Evolutionary conservation across 2,888 invertebrate species (phyloP).

Genomic region (Psylliodes chrysocephalus): DNA sequence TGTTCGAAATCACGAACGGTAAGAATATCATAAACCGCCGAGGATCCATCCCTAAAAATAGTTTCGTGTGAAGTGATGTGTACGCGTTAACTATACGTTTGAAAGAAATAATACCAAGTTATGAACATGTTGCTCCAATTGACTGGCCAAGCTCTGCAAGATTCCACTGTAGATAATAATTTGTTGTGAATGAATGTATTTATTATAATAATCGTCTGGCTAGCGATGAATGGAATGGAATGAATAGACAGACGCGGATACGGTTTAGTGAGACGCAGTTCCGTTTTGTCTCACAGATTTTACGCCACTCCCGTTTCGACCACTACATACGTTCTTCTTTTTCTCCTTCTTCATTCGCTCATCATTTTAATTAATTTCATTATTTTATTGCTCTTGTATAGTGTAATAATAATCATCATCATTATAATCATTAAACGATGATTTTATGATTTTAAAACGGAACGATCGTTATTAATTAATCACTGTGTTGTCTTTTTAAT

Average conservation of each 20-base stretch:
- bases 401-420: slow-evolving; percentile 41
- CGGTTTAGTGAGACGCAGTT: slow-evolving; percentile 52
- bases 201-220: slow-evolving; percentile 49
- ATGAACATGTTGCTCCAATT: slow-evolving; percentile 35
- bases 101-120: background rate
- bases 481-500: no score
- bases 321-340: no score
- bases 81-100: background rate
- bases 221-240: slow-evolving; percentile 51
- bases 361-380: slow-evolving; percentile 47
- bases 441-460: no score
- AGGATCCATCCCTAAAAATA: no score
- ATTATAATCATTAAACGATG: no score
- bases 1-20: no score
- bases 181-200: slow-evolving; percentile 50
- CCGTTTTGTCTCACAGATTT: slow-evolving; percentile 48
- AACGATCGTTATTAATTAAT: no score
- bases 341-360: slow-evolving; percentile 42
- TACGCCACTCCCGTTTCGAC: slow-evolving; percentile 37
- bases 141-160: slow-evolving; percentile 38
- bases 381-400: slow-evolving; percentile 39
- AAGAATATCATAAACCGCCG: no score
- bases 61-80: no score
- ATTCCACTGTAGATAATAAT: slow-evolving; percentile 41
- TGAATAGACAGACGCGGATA: slow-evolving; percentile 43